Evolutionary conservation across 2,888 invertebrate species (phyloP).

Genomic region (Caenorhabditis virilis): DNA sequence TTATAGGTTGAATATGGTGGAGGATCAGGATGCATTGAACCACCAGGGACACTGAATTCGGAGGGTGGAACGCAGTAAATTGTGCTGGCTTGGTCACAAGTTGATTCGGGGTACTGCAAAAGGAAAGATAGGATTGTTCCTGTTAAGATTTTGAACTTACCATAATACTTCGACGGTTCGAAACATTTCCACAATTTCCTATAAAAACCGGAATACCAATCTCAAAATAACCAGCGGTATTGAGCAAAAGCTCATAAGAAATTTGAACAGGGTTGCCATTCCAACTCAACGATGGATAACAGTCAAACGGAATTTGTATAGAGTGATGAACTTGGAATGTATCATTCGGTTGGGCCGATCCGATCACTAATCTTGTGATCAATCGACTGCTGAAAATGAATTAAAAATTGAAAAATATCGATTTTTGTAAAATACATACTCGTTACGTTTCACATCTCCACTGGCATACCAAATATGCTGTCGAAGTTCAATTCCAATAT

Average conservation of each 20-base stretch:
- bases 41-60: conserved; percentile 17
- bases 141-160: conserved; percentile 3
- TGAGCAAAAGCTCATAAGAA: conserved; percentile 36
- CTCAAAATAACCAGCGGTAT: conserved; percentile 39
- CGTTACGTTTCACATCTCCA: conserved; percentile 39
- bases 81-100: conserved; percentile 16
- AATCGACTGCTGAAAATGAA: conserved; percentile 23
- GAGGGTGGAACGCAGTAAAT: conserved; percentile 43
- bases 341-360: conserved; percentile 14
- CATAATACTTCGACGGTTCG: conserved; percentile 13
- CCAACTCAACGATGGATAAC: conserved; percentile 30
- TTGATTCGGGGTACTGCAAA: conserved; percentile 38
- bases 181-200: conserved; percentile 22
- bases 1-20: conserved; percentile 40
- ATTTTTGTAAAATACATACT: conserved; percentile 25
- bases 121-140: not conserved
- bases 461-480: conserved; percentile 38
- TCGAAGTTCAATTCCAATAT: conserved; percentile 38
- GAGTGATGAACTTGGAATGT: conserved; percentile 20
- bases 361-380: conserved; percentile 19
- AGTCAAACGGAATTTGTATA: conserved; percentile 28
- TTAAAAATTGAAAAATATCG: conserved; percentile 2
- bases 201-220: conserved; percentile 42
- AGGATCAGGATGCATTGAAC: conserved; percentile 9
- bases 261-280: conserved; percentile 36